Percentiles rank a stretch among this genome's conserved stretches.
Conservation (phyloP, 1,140 invertebrate species). For the Megalonaias nervosa region DNA sequence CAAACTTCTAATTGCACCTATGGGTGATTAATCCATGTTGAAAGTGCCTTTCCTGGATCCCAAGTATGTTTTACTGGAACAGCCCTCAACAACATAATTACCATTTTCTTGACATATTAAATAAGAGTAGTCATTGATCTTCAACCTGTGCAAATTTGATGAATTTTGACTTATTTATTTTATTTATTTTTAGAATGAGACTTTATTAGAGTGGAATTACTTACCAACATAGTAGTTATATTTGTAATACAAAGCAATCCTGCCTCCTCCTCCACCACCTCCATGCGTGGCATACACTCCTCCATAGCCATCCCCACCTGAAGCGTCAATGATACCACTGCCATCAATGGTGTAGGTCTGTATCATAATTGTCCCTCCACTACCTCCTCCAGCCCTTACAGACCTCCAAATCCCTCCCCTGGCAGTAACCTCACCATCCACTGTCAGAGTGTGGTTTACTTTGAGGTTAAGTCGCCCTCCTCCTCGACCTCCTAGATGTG, state of each 20-base stretch:
- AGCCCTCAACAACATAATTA: too few species aligned
- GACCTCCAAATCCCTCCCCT: slow-evolving; percentile 51
- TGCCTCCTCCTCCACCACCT: slow-evolving; percentile 57
- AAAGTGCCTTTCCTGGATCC: too few species aligned
- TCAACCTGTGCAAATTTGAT: too few species aligned
- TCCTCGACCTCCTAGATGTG: slow-evolving; percentile 48
- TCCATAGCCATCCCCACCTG: slow-evolving; percentile 52
- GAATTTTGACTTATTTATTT: too few species aligned
- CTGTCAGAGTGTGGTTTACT: slow-evolving; percentile 44
- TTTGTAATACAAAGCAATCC: slow-evolving; percentile 55
- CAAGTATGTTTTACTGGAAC: too few species aligned
- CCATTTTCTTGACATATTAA: too few species aligned
- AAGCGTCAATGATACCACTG: slow-evolving; percentile 46
- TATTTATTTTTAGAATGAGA: too few species aligned
- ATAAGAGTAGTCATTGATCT: too few species aligned
- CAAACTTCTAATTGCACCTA: too few species aligned
- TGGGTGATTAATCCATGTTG: too few species aligned
- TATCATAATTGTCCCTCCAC: slow-evolving; percentile 53
- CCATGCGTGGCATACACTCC: slow-evolving; percentile 36
- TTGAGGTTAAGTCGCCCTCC: slow-evolving; percentile 49
- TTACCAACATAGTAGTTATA: slow-evolving; percentile 60
- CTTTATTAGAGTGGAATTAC: too few species aligned
- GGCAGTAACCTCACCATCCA: slow-evolving; percentile 49
- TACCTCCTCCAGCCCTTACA: slow-evolving; percentile 51
- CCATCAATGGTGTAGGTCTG: slow-evolving; percentile 52